Base-by-base conservation (phyloP, 2,113 vertebrate genomes). In the Hippocampus comes region DNA sequence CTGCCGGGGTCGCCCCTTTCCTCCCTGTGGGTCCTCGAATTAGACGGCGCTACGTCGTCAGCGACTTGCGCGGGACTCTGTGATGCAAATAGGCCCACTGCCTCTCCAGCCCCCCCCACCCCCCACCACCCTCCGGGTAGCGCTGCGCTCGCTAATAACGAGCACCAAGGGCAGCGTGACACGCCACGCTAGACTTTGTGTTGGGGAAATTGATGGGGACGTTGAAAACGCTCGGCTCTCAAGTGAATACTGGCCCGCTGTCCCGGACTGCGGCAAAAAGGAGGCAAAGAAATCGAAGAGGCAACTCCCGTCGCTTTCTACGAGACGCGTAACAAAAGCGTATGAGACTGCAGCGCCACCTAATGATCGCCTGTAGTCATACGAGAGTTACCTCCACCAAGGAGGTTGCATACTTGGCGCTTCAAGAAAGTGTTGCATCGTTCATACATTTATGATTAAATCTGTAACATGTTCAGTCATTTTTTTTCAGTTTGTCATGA, bases 11-110 rank as follows among this genome's bases (percentile, higher is more conserved):
- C 74, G 66, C 75, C 70, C 53, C 76, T 61, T 61, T 61, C 59
- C 59, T 90, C 86, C 86, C 83, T 81, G 69, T 67, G 83, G 83
- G 84, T 86, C 76, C 71, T 43, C 63, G 74, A 71, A 77, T 78
- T 79, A 83, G 66, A 81, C 27, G 76, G 10, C 70, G 71, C 79
- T 78, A 76, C 78, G 42, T 71, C 79, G 82, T 87, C 86, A 87
- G 86, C 83, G 70, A 75, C 82, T 85, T 79, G 72, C 57, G 78
- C 70, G 68, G 65, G 74, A 74, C 73, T 76, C 60, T 63, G 79
- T 74, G 85, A 85, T 82, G 85, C 83, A 88, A 87, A 89, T 67
- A 80, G 65, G 49, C 63, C 75, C 78, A 27, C 51, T 71, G 70
- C 72, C 74, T 10, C 42, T 43, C 68, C 70, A 30, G 61, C 14